Evolutionary conservation across 2,888 invertebrate species (phyloP), one percentile per base, ranked within the genome.

Genomic region (Saturnia japonica): DNA sequence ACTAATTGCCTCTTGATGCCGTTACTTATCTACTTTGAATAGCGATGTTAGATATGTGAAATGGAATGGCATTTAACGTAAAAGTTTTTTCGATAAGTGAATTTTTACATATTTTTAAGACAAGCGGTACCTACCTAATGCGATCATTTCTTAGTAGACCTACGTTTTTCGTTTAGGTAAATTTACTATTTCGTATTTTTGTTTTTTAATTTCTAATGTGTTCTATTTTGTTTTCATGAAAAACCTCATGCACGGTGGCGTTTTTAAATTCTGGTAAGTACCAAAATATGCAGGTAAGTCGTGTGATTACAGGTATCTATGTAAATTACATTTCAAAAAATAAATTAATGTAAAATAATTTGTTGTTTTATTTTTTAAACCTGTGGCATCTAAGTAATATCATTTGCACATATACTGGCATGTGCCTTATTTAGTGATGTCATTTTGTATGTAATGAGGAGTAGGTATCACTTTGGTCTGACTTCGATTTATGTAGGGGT

Each of bases 151-250:
- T 47, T 51, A 16, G 47, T 51, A 57, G 22, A 25, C 25, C 25
- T 57, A 12, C 11, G 25, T 11, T 57, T 57, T 57, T 57, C 14
- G 57, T 28, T 60, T 28, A 28, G 28, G 28, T 28, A 60, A 14
- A 60, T 60, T 28, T 60, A 60, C 14, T 60, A 14, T 60, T 9
- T 60, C 14, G 28, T 60, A 3, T 60, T 28, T 76, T 74, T n/a
- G n/a, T 69, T 77, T 82, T 88, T 85, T 87, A 75, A 80, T 88
- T 87, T 85, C 85, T 87, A 88, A 86, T 84, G 72, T 79, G 60
- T 77, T 83, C 81, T 77, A 86, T 91, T 91, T 91, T 89, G 87
- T 91, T 91, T 91, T 83, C 91, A 91, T 91, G 90, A 82, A 78
- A 79, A 83, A 87, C 86, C 81, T 78, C 83, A 85, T 83, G 83